Conservation (phyloP, 1,140 invertebrate genomes). For the Hypsibius dujardini region DNA sequence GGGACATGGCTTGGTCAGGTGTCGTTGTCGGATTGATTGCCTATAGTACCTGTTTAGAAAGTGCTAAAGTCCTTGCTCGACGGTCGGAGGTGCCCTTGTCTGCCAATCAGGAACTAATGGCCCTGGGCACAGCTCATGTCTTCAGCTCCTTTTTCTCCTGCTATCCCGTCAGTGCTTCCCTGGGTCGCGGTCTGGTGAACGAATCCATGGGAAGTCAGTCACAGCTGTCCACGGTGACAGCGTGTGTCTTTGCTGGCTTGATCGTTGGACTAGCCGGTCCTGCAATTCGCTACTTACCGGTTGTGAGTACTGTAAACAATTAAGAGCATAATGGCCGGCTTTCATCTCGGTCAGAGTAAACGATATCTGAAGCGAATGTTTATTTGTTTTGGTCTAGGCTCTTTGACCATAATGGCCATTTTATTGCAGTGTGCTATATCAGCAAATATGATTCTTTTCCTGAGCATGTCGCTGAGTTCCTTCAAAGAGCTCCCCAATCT, state of each 20-base stretch:
- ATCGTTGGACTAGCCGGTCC: conserved; percentile 1
- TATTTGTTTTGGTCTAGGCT: background rate
- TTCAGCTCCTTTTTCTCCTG: conserved; percentile 1
- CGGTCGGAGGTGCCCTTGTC: background rate
- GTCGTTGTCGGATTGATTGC: background rate
- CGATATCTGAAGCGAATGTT: background rate
- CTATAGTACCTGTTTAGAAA: background rate
- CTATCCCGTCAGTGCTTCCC: background rate
- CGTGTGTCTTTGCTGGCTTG: background rate
- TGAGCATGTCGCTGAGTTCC: background rate
- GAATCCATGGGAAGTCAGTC: background rate
- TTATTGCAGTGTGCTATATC: background rate
- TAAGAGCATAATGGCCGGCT: background rate
- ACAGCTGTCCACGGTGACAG: background rate
- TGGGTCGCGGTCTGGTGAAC: conserved; percentile 1
- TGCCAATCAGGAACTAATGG: background rate
- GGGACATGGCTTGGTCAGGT: background rate
- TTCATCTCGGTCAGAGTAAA: background rate
- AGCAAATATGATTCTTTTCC: conserved; percentile 3
- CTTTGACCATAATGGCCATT: background rate
- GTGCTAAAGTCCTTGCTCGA: background rate
- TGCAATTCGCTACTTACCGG: background rate
- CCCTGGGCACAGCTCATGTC: background rate
- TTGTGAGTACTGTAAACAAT: background rate
- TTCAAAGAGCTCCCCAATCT: background rate